Percentiles rank a stretch among this genome's conserved stretches.
These are phyloP conservation scores for Plagodis pulveraria DNA, from an alignment of 2,888 invertebrate genomes.

Conservation along the genomic window DNA sequence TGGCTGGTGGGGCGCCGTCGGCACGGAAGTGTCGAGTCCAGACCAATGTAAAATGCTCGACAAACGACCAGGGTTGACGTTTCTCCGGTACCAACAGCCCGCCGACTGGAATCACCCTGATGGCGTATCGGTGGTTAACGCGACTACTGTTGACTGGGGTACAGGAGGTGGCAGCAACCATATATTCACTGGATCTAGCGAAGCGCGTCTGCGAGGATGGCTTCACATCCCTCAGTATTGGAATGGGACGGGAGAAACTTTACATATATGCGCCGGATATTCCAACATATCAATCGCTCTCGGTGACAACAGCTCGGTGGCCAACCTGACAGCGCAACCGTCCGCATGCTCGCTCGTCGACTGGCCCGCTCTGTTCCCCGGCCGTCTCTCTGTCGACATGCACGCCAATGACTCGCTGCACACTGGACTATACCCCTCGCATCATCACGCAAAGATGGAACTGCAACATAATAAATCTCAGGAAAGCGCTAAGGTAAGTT, in stretches of 20 bases:
- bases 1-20: constrained; percentile 96
- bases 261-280: constrained; percentile 92
- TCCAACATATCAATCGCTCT: constrained; percentile 88
- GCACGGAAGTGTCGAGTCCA: constrained; percentile 89
- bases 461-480: constrained; percentile 89
- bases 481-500: constrained; percentile 89
- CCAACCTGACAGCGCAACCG: constrained; percentile 88
- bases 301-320: constrained; percentile 79
- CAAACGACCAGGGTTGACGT: constrained; percentile 94
- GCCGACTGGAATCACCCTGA: constrained; percentile 95
- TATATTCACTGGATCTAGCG: constrained; percentile 89
- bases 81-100: constrained; percentile 94
- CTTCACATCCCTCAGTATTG: constrained; percentile 91
- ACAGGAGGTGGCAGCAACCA: constrained; percentile 89
- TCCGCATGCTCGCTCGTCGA: constrained; percentile 88
- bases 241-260: constrained; percentile 87
- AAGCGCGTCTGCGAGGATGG: constrained; percentile 92
- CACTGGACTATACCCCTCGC: constrained; percentile 85
- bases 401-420: constrained; percentile 87
- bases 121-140: constrained; percentile 93
- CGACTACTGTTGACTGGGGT: constrained; percentile 92
- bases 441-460: constrained; percentile 93
- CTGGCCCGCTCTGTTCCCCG: constrained; percentile 87
- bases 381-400: constrained; percentile 88
- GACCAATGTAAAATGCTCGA: constrained; percentile 92